A percentile compares a stretch with the other conserved stretches of the same genome.
phyloP scores from a whole-genome alignment of 2,888 invertebrate species.

The Megamerina dolium region DNA sequence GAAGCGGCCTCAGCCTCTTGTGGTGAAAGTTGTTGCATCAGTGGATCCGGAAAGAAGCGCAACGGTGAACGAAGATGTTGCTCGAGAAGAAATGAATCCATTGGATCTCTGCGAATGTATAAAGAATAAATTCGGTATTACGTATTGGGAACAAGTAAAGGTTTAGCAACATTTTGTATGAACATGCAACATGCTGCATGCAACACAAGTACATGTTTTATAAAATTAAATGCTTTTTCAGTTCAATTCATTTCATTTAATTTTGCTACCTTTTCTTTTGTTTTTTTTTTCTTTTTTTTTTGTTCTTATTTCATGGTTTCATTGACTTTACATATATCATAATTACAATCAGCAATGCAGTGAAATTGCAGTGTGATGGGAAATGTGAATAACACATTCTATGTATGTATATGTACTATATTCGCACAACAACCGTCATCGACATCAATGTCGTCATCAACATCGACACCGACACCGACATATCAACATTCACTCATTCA shows the following conservation, averaged over 20 bases:
- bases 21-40: conserved; percentile 47
- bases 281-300: not conserved
- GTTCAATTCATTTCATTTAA: not conserved
- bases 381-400: conserved; percentile 13
- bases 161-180: no score
- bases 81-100: conserved; percentile 49
- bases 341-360: conserved; percentile 16
- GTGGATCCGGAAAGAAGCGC: conserved; percentile 48
- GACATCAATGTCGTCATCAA: conserved; percentile 16
- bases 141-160: not conserved
- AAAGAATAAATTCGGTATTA: not conserved
- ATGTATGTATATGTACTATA: no score
- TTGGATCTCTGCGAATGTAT: conserved; percentile 43
- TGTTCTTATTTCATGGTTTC: conserved; percentile 8
- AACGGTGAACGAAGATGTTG: conserved; percentile 48
- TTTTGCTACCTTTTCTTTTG: not conserved
- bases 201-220: not conserved
- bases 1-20: conserved; percentile 50
- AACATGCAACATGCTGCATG: not conserved
- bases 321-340: conserved; percentile 17
- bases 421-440: conserved; percentile 21
- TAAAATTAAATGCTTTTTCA: no score
- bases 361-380: conserved; percentile 12
- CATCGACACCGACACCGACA: conserved; percentile 22
- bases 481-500: conserved; percentile 29